Evolutionary conservation across 2,113 vertebrate species (phyloP).

Genomic region (Choloepus hoffmanni): DNA sequence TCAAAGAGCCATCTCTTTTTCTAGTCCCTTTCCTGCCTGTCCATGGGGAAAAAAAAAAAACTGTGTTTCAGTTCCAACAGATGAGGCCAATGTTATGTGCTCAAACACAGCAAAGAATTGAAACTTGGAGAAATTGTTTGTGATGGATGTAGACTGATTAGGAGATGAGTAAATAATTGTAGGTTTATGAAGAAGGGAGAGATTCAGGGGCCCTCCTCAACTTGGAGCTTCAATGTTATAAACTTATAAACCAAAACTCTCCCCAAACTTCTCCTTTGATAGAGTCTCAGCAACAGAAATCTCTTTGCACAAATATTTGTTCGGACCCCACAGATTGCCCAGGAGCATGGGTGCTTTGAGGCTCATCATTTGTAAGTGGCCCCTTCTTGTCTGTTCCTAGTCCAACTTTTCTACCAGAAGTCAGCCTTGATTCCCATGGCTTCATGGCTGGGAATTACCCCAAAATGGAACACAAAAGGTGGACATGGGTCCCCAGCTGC

Average conservation of each 20-base stretch:
- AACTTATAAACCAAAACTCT: not conserved
- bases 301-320: not conserved
- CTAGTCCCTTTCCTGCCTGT: not conserved
- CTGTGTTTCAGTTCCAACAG: not conserved
- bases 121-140: not conserved
- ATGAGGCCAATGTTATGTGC: not conserved
- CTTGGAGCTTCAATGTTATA: not conserved
- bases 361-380: not conserved
- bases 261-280: not conserved
- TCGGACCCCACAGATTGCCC: too few species aligned
- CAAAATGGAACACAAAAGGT: not conserved
- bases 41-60: not conserved
- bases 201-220: not conserved
- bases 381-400: not conserved
- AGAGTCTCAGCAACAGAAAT: not conserved
- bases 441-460: not conserved
- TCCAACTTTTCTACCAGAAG: not conserved
- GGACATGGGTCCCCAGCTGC: rapidly evolving
- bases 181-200: not conserved
- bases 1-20: not conserved
- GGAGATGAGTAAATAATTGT: not conserved
- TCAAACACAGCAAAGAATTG: not conserved
- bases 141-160: not conserved
- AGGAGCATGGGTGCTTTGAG: not conserved
- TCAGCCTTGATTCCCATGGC: rapidly evolving